Evolutionary conservation across 2,113 vertebrate genomes (phyloP), one percentile per base, ranked within the genome.

Genomic region (Calidris pygmaea): DNA sequence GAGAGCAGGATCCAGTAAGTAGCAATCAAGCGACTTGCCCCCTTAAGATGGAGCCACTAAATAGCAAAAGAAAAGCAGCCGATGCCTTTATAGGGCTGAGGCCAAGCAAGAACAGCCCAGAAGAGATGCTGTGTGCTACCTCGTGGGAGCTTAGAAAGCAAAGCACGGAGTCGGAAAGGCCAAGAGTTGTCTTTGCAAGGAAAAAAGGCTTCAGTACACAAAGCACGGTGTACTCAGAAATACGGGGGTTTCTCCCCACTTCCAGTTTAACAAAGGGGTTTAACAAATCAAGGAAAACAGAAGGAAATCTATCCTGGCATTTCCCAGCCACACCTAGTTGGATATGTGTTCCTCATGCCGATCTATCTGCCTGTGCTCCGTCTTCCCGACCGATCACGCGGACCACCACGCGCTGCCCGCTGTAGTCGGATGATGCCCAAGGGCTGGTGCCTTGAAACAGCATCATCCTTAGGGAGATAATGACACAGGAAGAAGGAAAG

Each of bases 51-150:
- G 43, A 65, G 82, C 22, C 13, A 12, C 63, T n/a, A 29, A 86
- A 32, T 9, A 73, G 53, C 30, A 62, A 48, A 79, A 68, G 0
- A 0, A 52, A 62, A 66, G 26, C 52, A 68, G 53, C 4, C 10
- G 2, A 12, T 87, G n/a, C 47, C 32, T 82, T 90, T 34, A 23
- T 7, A 24, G 14, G 20, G 21, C 58, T 35, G 48, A 79, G 85
- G 58, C 48, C 43, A 37, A 48, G 43, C 1, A 7, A 85, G 52
- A 91, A 23, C 32, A 62, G 35, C 35, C 35, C 34, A 10, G 47
- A 32, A 34, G 41, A 73, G 19, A 21, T 58, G 67, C 52, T 76
- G 10, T 5, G 3, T 70, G 45, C 66, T n/a, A 20, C 55, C 14
- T 76, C 2, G 0, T 4, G 21, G 13, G 30, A 86, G 35, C 27